phyloP scores from a whole-genome alignment of 2,888 invertebrate genomes.

The Acronicta aceris region DNA sequence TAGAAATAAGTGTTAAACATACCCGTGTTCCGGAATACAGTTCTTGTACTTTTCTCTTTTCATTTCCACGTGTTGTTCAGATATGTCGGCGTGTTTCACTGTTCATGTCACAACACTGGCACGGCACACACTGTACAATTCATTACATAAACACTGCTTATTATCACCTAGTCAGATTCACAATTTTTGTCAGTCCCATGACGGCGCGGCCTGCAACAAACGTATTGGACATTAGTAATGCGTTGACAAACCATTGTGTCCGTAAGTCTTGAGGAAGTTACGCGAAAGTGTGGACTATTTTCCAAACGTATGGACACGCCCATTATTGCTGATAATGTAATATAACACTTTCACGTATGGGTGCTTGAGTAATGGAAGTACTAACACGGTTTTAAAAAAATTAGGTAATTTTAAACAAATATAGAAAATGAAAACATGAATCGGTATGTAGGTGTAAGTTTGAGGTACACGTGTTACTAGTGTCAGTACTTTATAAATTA shows the following conservation, averaged over 20 bases:
- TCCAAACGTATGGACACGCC: conserved; percentile 16
- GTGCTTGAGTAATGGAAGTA: conserved; percentile 11
- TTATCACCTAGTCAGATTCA: conserved; percentile 63
- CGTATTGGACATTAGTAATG: conserved; percentile 56
- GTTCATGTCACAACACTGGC: conserved; percentile 75
- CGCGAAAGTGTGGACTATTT: conserved; percentile 11
- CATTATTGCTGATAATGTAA: too few species aligned
- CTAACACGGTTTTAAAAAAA: conserved; percentile 1
- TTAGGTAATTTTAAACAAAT: not conserved
- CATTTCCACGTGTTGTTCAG: conserved; percentile 80
- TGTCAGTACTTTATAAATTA: too few species aligned
- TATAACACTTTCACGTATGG: too few species aligned
- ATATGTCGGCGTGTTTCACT: conserved; percentile 70
- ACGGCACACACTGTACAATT: conserved; percentile 58
- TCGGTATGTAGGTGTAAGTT: too few species aligned
- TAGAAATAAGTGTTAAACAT: conserved; percentile 53
- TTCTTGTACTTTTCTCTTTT: conserved; percentile 88
- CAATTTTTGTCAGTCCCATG: conserved; percentile 60
- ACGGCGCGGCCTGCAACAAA: conserved; percentile 70
- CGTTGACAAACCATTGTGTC: conserved; percentile 39
- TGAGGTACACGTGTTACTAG: too few species aligned
- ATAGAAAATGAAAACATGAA: too few species aligned
- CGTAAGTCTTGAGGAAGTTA: conserved; percentile 38
- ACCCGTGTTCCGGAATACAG: conserved; percentile 75
- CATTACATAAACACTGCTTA: conserved; percentile 66